Evolutionary conservation across 1,140 invertebrate species (phyloP).

Genomic region (Pissodes strobi): DNA sequence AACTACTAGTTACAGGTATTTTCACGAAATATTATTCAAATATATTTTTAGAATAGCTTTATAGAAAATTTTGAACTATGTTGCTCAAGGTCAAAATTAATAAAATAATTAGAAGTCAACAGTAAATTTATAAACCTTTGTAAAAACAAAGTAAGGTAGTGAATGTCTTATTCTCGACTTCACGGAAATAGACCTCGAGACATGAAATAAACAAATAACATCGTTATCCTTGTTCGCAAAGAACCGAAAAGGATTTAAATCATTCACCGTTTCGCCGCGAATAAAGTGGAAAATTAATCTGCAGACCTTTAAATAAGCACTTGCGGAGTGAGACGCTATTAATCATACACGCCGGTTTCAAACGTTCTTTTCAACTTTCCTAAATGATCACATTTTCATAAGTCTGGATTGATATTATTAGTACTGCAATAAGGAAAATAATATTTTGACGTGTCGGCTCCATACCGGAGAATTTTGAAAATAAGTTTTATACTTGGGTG

Average conservation of each 20-base stretch:
- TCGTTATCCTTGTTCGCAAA: constrained; percentile 23
- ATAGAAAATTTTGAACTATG: too few relatives aligned
- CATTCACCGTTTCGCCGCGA: constrained; percentile 22
- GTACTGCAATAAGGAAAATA: too few relatives aligned
- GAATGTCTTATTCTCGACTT: constrained; percentile 20
- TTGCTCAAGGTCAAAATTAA: too few relatives aligned
- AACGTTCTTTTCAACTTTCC: constrained; percentile 8
- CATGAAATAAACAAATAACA: constrained; percentile 24
- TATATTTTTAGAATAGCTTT: too few relatives aligned
- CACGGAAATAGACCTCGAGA: constrained; percentile 25
- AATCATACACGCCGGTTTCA: constrained; percentile 14
- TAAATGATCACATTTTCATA: constrained; percentile 4
- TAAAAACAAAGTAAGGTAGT: constrained; percentile 16
- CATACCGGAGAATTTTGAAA: too few relatives aligned
- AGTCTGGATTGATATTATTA: too few relatives aligned
- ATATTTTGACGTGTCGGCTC: too few relatives aligned
- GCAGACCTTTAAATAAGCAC: constrained; percentile 21
- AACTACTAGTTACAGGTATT: too few relatives aligned
- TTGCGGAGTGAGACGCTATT: constrained; percentile 17
- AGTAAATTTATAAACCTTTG: too few relatives aligned
- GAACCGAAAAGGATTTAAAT: constrained; percentile 26
- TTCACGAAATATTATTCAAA: too few relatives aligned
- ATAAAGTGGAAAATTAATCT: constrained; percentile 26
- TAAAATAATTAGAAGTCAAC: too few relatives aligned
- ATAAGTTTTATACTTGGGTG: too few relatives aligned